These are phyloP conservation scores for Hyaena hyaena DNA, from an alignment of 2,113 vertebrate species.

Conservation along the genomic window DNA sequence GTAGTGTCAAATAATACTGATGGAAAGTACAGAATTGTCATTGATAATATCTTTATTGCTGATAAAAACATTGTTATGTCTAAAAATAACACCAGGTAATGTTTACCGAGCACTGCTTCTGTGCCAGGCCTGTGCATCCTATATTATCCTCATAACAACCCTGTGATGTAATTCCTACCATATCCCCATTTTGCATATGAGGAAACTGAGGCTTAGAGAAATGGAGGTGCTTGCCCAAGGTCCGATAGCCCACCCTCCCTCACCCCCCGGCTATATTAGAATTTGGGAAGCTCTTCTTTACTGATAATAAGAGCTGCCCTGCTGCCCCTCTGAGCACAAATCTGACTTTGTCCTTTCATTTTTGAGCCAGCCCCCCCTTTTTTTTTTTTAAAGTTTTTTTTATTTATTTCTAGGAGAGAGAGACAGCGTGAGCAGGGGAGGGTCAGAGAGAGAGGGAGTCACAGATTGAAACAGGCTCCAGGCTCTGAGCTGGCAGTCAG, in stretches of 20 bases:
- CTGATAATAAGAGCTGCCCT: background rate
- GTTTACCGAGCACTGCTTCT: background rate
- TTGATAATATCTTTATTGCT: background rate
- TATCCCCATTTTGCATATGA: background rate
- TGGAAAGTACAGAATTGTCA: background rate
- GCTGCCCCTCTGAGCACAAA: accelerated
- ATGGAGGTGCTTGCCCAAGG: background rate
- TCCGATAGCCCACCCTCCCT: background rate
- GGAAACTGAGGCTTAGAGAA: background rate
- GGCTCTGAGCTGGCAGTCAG: no score
- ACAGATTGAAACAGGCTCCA: no score
- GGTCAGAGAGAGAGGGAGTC: no score
- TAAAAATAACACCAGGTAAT: background rate
- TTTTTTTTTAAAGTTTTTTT: no score
- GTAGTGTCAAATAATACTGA: background rate
- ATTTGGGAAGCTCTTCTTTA: background rate
- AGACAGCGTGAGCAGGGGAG: no score
- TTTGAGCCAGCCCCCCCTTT: background rate
- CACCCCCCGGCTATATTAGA: background rate
- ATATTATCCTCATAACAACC: background rate
- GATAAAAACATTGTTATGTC: background rate
- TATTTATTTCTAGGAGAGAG: no score
- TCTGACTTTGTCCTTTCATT: background rate
- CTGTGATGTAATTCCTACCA: background rate
- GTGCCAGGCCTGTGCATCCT: no score